Evolutionary conservation across 2,888 invertebrate species (phyloP).

Genomic region (Cistogaster globosa): DNA sequence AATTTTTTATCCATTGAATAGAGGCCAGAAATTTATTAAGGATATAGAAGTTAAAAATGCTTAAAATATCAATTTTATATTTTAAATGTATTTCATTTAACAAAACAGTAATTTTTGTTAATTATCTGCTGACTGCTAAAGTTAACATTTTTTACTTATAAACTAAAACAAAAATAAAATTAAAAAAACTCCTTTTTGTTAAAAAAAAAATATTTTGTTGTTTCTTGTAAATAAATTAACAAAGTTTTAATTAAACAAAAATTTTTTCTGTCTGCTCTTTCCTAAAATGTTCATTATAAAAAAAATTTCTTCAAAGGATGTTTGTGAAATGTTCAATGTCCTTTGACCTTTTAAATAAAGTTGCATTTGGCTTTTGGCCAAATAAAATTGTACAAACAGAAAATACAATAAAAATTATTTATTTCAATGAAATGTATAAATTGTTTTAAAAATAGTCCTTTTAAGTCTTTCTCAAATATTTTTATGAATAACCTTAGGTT

Average conservation of each 20-base stretch:
- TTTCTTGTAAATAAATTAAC: background rate
- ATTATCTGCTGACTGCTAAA: background rate
- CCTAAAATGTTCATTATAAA: background rate
- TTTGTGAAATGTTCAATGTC: background rate
- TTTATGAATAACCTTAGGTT: too few relatives aligned
- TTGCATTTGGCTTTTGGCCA: constrained; percentile 26
- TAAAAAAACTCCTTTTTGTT: background rate
- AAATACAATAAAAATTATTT: background rate
- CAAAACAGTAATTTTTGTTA: too few relatives aligned
- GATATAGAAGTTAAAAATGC: too few relatives aligned
- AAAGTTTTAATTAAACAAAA: constrained; percentile 22
- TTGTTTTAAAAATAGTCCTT: background rate
- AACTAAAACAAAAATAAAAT: background rate
- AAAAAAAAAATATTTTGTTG: background rate
- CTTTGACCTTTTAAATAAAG: constrained; percentile 38
- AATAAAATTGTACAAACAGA: background rate
- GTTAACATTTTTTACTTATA: background rate
- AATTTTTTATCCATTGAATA: too few relatives aligned
- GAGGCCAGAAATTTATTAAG: too few relatives aligned
- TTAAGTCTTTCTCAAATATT: background rate
- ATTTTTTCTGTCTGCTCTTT: background rate
- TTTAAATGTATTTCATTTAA: too few relatives aligned
- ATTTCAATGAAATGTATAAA: background rate
- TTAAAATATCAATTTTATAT: too few relatives aligned
- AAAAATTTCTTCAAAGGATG: background rate